phyloP scores from a whole-genome alignment of 2,113 vertebrate species.

The Bostrychus sinensis region DNA sequence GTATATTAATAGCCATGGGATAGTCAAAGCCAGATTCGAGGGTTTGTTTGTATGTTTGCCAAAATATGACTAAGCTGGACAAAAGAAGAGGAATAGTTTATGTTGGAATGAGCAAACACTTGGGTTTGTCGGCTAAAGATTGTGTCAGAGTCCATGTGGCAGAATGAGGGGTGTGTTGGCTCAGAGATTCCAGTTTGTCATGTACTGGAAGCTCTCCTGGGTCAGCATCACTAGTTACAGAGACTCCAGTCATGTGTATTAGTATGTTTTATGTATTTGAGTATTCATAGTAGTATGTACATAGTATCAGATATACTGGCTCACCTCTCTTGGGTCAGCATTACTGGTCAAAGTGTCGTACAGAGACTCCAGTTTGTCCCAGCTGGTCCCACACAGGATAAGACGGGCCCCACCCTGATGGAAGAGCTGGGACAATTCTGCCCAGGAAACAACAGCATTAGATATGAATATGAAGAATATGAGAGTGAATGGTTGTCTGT shows the following conservation, averaged over 20 bases:
- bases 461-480: neutral
- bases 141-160: too few relatives aligned
- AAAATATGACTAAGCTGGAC: constrained; percentile 11
- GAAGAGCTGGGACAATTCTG: constrained; percentile 91
- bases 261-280: too few relatives aligned
- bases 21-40: neutral
- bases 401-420: constrained; percentile 90
- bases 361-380: constrained; percentile 92
- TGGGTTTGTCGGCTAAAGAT: too few relatives aligned
- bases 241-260: too few relatives aligned
- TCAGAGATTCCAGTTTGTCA: too few relatives aligned
- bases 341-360: constrained; percentile 83
- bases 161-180: too few relatives aligned
- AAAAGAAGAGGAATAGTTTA: neutral
- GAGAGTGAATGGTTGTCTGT: too few relatives aligned
- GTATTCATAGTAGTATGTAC: too few relatives aligned
- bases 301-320: too few relatives aligned
- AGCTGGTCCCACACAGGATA: constrained; percentile 89
- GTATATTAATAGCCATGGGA: constrained; percentile 2
- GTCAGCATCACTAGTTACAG: too few relatives aligned
- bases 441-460: neutral
- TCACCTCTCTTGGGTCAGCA: constrained; percentile 87
- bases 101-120: constrained; percentile 7
- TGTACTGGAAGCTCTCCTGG: too few relatives aligned
- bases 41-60: too few relatives aligned